Evolutionary conservation across 2,888 invertebrate species (phyloP).

Genomic region (Teleogryllus oceanicus): DNA sequence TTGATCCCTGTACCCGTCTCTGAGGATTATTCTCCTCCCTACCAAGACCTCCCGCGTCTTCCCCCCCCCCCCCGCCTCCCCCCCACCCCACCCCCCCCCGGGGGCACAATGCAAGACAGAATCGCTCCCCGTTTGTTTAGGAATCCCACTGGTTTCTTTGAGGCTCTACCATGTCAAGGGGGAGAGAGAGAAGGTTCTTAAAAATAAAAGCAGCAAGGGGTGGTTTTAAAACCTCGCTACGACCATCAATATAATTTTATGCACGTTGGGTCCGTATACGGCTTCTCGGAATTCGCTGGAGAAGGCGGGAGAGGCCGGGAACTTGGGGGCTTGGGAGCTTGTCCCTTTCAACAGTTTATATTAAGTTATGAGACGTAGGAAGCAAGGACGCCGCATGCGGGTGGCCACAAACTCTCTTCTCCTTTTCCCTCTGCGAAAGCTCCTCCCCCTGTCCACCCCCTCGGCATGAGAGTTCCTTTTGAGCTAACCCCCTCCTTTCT

Average conservation of each 20-base stretch:
- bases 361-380: not conserved
- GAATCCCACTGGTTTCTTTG: not conserved
- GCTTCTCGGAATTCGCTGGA: not conserved
- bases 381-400: not conserved
- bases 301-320: too few relatives aligned
- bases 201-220: not conserved
- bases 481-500: not conserved
- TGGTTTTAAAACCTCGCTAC: slow-evolving; percentile 18
- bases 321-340: not conserved
- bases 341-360: slow-evolving; percentile 9
- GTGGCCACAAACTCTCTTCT: not conserved
- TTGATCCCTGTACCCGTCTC: too few relatives aligned
- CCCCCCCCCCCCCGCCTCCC: too few relatives aligned
- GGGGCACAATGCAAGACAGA: not conserved
- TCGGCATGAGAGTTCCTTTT: not conserved
- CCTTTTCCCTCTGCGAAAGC: not conserved
- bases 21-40: too few relatives aligned
- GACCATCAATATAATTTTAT: slow-evolving; percentile 18
- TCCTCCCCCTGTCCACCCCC: not conserved
- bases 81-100: too few relatives aligned
- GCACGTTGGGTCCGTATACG: not conserved
- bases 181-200: not conserved
- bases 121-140: slow-evolving; percentile 3
- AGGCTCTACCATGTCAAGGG: not conserved
- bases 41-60: too few relatives aligned